Evolutionary conservation across 2,797 vertebrate genomes (phyloP).

Genomic region (Gila robusta): DNA sequence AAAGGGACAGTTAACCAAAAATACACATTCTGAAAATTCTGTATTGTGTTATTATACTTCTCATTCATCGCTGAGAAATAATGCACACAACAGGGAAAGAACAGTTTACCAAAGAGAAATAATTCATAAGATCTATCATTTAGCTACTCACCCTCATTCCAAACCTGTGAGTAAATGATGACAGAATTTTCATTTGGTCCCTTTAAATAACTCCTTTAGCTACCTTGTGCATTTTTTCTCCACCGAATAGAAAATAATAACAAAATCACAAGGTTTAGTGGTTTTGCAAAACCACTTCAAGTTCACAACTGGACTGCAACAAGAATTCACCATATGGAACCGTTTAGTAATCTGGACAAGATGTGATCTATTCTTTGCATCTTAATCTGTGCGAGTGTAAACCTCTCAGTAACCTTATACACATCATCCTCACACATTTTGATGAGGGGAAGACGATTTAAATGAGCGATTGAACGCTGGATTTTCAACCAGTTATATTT

Average conservation of each 20-base stretch:
- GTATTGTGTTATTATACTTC: background rate
- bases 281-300: background rate
- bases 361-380: constrained; percentile 32
- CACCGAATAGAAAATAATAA: background rate
- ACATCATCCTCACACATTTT: constrained; percentile 25
- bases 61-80: background rate
- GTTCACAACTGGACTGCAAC: constrained; percentile 7
- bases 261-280: background rate
- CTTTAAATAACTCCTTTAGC: background rate
- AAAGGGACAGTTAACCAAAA: background rate
- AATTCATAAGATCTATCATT: background rate
- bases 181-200: background rate
- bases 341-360: constrained; percentile 8
- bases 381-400: constrained; percentile 36
- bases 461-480: constrained; percentile 1
- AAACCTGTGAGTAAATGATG: background rate
- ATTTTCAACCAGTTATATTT: constrained; percentile 20
- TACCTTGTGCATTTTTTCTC: background rate
- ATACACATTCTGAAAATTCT: background rate
- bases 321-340: constrained; percentile 40
- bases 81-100: background rate
- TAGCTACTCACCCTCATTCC: background rate
- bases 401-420: constrained; percentile 14
- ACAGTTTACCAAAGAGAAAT: background rate
- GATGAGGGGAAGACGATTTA: constrained; percentile 11